Base-by-base conservation (phyloP, 2,113 vertebrate genomes). In the Austrofundulus limnaeus region DNA sequence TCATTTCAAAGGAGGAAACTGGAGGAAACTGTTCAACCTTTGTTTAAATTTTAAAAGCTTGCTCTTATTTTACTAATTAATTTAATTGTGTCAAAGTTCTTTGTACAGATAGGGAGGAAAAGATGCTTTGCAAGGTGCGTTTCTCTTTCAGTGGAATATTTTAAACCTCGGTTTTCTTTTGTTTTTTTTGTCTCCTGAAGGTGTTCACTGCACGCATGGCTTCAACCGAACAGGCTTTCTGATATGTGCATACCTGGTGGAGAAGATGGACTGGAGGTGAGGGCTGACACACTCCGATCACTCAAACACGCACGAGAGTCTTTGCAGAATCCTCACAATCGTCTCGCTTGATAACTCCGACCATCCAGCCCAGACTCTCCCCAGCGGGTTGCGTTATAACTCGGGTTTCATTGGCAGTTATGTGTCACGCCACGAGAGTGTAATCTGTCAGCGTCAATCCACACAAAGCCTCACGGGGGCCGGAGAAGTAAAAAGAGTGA, bases 191-290 rank as follows among this genome's bases (percentile, higher is more conserved):
- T 63, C 48, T 45, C 78, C 79, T 15, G 80, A 74, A 99, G 97
- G 97, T 91, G 94, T 99, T 85, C 97, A 99, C 84, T 99, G 97
- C 89, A 99, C 97, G 1, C 96, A 99, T 83, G 97, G 97, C 83
- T 99, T 99, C 90, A 99, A 99, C 65, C 93, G 97, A 65, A 99
- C 97, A 21, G 97, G 97, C 77, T 98, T 98, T 87, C 94, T 99
- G 80, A 95, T 99, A 85, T 98, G 96, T 93, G 95, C 96, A 68
- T 99, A 96, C 92, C 91, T 99, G 90, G 96, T 99, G 4, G 95
- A 97, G 88, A 99, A 98, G 84, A 90, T 98, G 95, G 97, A 99
- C 90, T 99, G 97, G 97, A 99, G 97, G 97, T 99, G 94, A 86
- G 51, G 39, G 13, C 46, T 56, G 23, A n/a, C 24, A 20, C 17